Conservation (phyloP, 2,113 vertebrate genomes). For the Python bivittatus region DNA sequence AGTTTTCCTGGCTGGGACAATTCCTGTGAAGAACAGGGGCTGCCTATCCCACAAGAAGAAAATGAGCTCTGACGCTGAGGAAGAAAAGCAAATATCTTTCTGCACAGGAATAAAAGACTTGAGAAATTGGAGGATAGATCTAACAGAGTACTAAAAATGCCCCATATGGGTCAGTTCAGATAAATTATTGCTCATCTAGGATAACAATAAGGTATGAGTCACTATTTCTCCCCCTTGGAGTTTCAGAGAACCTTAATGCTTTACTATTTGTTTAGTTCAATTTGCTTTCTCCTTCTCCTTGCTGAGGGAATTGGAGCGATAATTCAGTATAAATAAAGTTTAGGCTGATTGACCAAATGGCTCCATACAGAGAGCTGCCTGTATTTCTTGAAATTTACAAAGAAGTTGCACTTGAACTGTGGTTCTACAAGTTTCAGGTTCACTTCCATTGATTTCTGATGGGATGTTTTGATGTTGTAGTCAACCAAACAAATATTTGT, state of each 20-base stretch:
- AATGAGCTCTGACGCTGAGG: neutral
- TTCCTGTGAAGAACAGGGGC: neutral
- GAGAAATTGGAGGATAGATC: neutral
- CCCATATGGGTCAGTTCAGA: neutral
- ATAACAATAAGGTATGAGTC: neutral
- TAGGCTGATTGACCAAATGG: neutral
- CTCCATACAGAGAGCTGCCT: neutral
- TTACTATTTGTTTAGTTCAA: neutral
- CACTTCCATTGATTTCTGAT: neutral
- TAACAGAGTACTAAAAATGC: neutral
- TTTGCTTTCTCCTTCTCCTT: neutral
- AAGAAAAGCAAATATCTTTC: neutral
- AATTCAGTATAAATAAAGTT: slow-evolving; percentile 2
- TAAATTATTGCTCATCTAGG: neutral
- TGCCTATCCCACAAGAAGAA: neutral
- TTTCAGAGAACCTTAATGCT: neutral
- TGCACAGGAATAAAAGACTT: neutral
- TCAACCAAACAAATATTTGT: neutral
- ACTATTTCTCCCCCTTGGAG: neutral
- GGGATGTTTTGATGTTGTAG: neutral
- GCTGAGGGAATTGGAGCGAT: neutral
- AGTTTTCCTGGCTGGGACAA: neutral
- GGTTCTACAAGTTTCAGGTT: neutral
- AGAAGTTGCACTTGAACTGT: neutral
- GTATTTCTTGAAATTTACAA: neutral